Evolutionary conservation across 2,797 vertebrate genomes (phyloP).

Genomic region (Tolypeutes matacus): DNA sequence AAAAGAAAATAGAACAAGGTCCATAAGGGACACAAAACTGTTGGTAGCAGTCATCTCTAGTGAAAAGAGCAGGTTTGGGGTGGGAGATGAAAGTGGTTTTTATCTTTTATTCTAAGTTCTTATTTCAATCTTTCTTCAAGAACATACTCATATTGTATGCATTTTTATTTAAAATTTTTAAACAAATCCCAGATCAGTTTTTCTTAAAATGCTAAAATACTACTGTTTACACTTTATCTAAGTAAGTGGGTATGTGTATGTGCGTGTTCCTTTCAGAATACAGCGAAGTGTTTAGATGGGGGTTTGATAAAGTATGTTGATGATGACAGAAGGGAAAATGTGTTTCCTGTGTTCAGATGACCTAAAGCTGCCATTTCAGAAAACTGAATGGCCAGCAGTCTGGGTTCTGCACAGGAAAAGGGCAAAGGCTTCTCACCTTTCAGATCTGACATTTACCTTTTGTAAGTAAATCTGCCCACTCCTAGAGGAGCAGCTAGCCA

Average conservation of each 20-base stretch:
- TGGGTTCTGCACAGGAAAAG: neutral
- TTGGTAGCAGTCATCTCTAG: neutral
- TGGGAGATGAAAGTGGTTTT: neutral
- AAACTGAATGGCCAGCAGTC: neutral
- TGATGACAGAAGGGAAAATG: neutral
- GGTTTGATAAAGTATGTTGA: neutral
- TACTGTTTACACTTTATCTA: neutral
- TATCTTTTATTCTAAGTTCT: neutral
- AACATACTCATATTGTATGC: neutral
- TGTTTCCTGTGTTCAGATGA: neutral
- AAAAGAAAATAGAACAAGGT: neutral
- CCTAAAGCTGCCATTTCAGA: neutral
- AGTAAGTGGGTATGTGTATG: neutral
- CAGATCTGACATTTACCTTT: neutral
- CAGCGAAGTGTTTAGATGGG: neutral
- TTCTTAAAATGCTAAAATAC: slow-evolving; percentile 4
- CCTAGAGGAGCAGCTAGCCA: neutral
- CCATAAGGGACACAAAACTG: neutral
- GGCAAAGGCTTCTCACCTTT: neutral
- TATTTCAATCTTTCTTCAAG: slow-evolving; percentile 18
- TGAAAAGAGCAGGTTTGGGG: neutral
- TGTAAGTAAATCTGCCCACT: neutral
- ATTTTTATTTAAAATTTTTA: neutral
- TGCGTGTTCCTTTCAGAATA: slow-evolving; percentile 2
- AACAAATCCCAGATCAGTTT: slow-evolving; percentile 6